These are phyloP conservation scores for Brachionus koreanus DNA, from an alignment of 1,140 invertebrate genomes.

Conservation along the genomic window DNA sequence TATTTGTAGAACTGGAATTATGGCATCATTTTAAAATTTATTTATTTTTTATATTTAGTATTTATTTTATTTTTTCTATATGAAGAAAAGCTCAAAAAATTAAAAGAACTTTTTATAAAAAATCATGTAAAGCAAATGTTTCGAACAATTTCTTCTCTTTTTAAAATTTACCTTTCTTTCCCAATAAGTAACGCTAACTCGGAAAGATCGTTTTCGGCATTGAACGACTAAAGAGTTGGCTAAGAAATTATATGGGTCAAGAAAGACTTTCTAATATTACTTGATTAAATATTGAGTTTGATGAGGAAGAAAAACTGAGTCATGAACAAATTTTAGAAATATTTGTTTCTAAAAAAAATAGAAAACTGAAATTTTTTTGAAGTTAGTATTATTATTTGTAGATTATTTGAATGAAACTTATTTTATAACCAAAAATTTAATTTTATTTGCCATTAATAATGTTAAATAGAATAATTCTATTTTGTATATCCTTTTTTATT, in stretches of 20 bases:
- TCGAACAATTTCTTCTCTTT: neutral
- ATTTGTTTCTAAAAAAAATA: neutral
- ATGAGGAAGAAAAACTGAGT: neutral
- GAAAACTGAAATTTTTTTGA: neutral
- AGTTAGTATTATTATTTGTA: neutral
- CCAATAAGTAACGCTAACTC: neutral
- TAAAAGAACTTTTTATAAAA: neutral
- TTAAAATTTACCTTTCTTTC: constrained; percentile 4
- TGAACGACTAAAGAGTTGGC: neutral
- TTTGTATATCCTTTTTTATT: neutral
- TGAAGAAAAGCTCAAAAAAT: neutral
- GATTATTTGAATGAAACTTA: neutral
- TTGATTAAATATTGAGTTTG: neutral
- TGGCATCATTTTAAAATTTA: too few relatives aligned
- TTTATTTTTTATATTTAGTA: too few relatives aligned
- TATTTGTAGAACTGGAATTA: too few relatives aligned
- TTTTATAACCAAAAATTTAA: neutral
- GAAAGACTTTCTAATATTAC: neutral
- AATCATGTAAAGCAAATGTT: neutral
- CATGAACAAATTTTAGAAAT: neutral
- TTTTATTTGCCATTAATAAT: neutral
- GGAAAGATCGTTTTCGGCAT: neutral
- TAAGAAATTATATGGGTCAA: neutral
- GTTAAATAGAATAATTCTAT: neutral
- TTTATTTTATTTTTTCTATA: too few relatives aligned